phyloP scores from a whole-genome alignment of 2,888 invertebrate species.

The Caenorhabditis auriculariae region DNA sequence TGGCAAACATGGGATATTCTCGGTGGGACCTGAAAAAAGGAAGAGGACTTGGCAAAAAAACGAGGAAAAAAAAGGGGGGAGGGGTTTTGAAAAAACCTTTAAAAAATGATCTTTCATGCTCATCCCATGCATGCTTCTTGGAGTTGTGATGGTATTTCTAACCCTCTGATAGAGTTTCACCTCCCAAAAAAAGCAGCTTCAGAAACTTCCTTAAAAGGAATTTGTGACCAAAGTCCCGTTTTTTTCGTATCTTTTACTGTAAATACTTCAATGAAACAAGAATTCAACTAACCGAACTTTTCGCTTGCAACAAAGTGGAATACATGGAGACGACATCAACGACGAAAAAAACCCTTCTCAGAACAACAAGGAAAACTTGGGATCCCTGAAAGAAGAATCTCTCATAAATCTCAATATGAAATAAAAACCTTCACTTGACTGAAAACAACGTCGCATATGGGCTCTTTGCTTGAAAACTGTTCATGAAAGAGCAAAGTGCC shows the following conservation, averaged over 20 bases:
- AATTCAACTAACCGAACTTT: conserved; percentile 23
- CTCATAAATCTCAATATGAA: not conserved
- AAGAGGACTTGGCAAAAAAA: too few species aligned
- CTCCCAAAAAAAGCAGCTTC: not conserved
- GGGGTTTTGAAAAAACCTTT: too few species aligned
- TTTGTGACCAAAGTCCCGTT: too few species aligned
- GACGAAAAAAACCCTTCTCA: conserved; percentile 31
- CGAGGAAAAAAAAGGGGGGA: too few species aligned
- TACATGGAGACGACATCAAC: conserved; percentile 45
- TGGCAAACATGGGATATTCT: too few species aligned
- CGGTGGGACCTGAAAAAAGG: too few species aligned
- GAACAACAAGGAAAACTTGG: conserved; percentile 39
- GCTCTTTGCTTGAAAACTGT: conserved; percentile 38
- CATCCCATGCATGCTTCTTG: too few species aligned
- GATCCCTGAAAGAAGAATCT: conserved; percentile 27
- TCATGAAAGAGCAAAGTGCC: conserved; percentile 52
- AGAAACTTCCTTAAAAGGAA: too few species aligned
- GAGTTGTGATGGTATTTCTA: not conserved
- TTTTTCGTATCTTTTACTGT: too few species aligned
- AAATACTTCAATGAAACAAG: too few species aligned
- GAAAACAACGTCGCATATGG: conserved; percentile 11
- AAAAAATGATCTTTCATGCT: too few species aligned
- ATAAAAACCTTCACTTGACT: not conserved
- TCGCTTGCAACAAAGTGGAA: conserved; percentile 38
- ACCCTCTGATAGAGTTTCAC: not conserved